Evolutionary conservation across 2,888 invertebrate species (phyloP), one percentile per base, ranked within the genome.

Genomic region (Laothoe populi): DNA sequence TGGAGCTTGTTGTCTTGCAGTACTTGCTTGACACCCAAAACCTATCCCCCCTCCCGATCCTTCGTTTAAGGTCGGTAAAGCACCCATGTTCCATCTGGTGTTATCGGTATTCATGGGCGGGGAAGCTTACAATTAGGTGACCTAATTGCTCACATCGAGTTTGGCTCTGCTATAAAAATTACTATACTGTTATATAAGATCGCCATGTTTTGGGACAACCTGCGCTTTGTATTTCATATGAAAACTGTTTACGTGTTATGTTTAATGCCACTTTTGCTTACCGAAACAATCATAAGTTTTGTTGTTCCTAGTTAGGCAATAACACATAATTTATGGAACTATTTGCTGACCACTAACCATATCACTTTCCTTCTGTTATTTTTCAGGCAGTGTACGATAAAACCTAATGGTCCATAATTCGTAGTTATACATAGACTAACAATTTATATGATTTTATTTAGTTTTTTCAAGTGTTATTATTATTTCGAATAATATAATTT

Each of bases 241-340:
- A 19, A 44, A 44, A 19, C n/a, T n/a, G n/a, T 35, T 35, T 35
- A 35, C 16, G n/a, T 49, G 19, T 35, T 11, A 35, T 31, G 31
- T 35, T 53, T 35, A 31, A 1, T 11, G 35, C 19, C 21, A 19
- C 10, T 19, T 53, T 53, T 53, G 31, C 53, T 35, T 35, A 35
- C 10, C 10, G 16, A 53, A 53, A 21, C 35, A 35, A 35, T 16
- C 16, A 19, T 53, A 19, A 53, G 19, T 53, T 31, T 53, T 19
- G 16, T 19, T 53, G 53, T 11, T 35, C 53, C 35, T 19, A 35
- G 35, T 53, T 53, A 35, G 35, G 31, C 10, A 21, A 53, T 35
- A 35, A 53, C 19, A 19, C 11, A 19, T 35, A 53, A 44, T 35
- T 53, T 53, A 53, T 53, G 53, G 19, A 31, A 53, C 53, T 19